A percentile compares a stretch with the other conserved stretches of the same genome.
These are phyloP conservation scores for Helarctos malayanus DNA, from an alignment of 2,797 vertebrate species.

Conservation along the genomic window DNA sequence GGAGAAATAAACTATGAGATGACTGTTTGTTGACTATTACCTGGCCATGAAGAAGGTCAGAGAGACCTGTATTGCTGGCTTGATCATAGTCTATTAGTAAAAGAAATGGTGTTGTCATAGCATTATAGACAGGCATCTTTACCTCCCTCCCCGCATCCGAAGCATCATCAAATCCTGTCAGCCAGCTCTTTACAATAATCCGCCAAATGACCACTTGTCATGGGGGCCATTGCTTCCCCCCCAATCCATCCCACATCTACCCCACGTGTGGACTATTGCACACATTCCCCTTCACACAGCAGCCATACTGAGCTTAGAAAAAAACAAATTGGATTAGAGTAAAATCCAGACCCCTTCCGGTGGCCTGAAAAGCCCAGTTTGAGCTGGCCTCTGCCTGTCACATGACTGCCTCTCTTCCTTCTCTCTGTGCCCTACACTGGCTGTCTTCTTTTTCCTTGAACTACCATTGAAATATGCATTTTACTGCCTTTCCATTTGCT, in stretches of 20 bases:
- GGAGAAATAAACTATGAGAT: neutral
- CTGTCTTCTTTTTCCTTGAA: neutral
- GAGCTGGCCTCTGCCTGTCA: too few species aligned
- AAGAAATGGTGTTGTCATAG: rapidly evolving
- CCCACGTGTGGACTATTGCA: rapidly evolving
- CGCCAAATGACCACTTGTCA: neutral
- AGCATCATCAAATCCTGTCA: neutral
- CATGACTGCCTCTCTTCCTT: rapidly evolving
- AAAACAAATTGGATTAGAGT: neutral
- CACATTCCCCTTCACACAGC: neutral
- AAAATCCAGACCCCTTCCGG: neutral
- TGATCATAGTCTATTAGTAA: too few species aligned
- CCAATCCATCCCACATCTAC: rapidly evolving
- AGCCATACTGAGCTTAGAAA: neutral
- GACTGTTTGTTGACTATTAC: neutral
- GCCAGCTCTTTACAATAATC: neutral
- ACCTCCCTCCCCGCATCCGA: neutral
- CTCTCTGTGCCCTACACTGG: rapidly evolving
- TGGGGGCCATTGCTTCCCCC: rapidly evolving
- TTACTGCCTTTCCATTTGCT: neutral
- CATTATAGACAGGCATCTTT: too few species aligned
- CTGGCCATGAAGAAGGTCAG: neutral
- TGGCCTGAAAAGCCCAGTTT: neutral
- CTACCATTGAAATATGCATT: neutral
- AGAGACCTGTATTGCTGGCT: neutral